These are phyloP conservation scores for Cryptomyrus ogoouensis DNA, from an alignment of 2,113 vertebrate species.

Conservation along the genomic window DNA sequence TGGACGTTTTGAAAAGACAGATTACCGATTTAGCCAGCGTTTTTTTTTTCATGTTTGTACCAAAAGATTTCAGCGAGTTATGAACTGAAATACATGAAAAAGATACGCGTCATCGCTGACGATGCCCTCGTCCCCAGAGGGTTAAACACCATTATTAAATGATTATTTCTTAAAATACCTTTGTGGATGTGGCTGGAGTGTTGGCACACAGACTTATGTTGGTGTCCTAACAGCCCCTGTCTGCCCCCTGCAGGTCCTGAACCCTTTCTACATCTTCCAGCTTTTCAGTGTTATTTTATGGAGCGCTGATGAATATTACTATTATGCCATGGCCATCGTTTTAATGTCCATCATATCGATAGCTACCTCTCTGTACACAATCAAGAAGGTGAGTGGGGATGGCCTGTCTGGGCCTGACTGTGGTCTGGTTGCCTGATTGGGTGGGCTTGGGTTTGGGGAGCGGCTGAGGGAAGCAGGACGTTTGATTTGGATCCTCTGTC, in stretches of 20 bases:
- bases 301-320: constrained; percentile 91
- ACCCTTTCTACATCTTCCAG: constrained; percentile 99
- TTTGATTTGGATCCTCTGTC: not conserved
- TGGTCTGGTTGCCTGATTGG: not conserved
- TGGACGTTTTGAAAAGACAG: too few species aligned
- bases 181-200: not conserved
- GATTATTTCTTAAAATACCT: not conserved
- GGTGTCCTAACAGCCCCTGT: not conserved
- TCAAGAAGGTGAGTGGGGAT: constrained; percentile 79
- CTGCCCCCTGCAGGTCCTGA: constrained; percentile 75
- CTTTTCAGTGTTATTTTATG: constrained; percentile 96
- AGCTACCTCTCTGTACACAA: constrained; percentile 91
- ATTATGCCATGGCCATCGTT: constrained; percentile 90
- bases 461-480: not conserved
- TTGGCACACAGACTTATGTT: not conserved
- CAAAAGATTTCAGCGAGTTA: too few species aligned
- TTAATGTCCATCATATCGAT: constrained; percentile 94
- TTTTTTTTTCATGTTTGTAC: too few species aligned
- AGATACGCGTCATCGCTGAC: too few species aligned
- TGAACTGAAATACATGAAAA: too few species aligned
- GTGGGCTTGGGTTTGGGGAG: not conserved
- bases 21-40: too few species aligned
- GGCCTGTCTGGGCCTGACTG: not conserved
- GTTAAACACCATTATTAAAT: not conserved
- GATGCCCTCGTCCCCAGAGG: too few species aligned